These are phyloP conservation scores for Pachyseris speciosa DNA, from an alignment of 64 coral and sea anemone genomes.

Conservation along the genomic window DNA sequence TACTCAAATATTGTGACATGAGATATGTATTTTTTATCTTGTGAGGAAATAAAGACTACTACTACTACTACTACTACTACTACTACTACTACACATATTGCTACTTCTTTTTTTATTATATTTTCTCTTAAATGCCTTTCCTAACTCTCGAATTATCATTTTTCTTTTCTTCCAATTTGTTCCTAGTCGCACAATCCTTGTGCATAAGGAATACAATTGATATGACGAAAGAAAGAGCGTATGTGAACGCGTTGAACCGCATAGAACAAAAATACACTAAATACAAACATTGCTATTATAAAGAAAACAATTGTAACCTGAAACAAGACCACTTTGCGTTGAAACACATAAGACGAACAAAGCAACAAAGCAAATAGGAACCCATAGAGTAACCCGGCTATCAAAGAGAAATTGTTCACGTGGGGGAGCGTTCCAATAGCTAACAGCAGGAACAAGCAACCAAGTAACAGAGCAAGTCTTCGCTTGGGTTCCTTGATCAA, in stretches of 20 bases:
- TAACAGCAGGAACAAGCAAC: neutral
- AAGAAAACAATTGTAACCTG: constrained; percentile 4
- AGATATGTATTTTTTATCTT: too few species aligned
- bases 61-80: too few species aligned
- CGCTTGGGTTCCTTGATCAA: neutral
- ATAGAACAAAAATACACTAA: constrained; percentile 54
- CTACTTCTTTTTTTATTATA: too few species aligned
- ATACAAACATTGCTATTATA: constrained; percentile 16
- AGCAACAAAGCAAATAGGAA: constrained; percentile 20
- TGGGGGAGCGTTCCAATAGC: constrained; percentile 38
- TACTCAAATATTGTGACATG: too few species aligned
- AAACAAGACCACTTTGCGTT: neutral
- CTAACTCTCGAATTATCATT: too few species aligned
- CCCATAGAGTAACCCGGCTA: constrained; percentile 34
- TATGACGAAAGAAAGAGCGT: neutral
- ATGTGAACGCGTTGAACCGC: neutral
- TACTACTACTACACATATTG: too few species aligned
- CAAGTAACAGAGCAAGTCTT: neutral
- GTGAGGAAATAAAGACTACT: too few species aligned
- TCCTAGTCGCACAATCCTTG: constrained; percentile 34
- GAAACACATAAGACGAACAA: neutral
- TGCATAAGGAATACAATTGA: constrained; percentile 35
- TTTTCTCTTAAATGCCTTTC: too few species aligned
- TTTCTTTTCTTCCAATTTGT: neutral
- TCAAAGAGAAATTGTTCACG: constrained; percentile 30